These are phyloP conservation scores for Eupithecia tripunctaria DNA, from an alignment of 2,888 invertebrate genomes.

Conservation along the genomic window DNA sequence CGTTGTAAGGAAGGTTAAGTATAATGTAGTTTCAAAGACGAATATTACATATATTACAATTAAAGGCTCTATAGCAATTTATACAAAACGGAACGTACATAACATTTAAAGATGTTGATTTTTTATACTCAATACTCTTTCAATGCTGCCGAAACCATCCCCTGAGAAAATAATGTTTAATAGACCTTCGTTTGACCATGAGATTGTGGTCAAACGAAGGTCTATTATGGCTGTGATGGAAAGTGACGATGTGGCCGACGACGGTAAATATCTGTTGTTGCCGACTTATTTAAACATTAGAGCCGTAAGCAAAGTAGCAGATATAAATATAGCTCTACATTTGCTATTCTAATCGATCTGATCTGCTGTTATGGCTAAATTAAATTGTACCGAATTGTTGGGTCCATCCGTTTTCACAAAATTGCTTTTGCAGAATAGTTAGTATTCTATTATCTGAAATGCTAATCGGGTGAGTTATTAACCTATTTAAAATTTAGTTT, in stretches of 20 bases:
- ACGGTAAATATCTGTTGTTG: neutral
- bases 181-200: too few species aligned
- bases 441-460: slow-evolving; percentile 8
- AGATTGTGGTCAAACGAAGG: too few species aligned
- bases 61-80: neutral
- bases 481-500: neutral
- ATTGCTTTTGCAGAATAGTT: slow-evolving; percentile 10
- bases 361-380: neutral
- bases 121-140: too few species aligned
- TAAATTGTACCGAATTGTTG: neutral
- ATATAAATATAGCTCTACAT: neutral
- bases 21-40: neutral
- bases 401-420: slow-evolving; percentile 5
- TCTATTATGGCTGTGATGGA: too few species aligned
- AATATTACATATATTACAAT: neutral
- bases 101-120: neutral
- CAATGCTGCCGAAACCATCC: too few species aligned
- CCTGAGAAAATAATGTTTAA: too few species aligned
- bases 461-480: slow-evolving; percentile 15
- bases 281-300: neutral
- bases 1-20: neutral
- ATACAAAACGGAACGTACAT: neutral
- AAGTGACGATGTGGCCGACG: too few species aligned
- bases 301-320: neutral
- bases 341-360: neutral